Evolutionary conservation across 2,888 invertebrate species (phyloP), one percentile per base, ranked within the genome.

Genomic region (Erebia epiphron): DNA sequence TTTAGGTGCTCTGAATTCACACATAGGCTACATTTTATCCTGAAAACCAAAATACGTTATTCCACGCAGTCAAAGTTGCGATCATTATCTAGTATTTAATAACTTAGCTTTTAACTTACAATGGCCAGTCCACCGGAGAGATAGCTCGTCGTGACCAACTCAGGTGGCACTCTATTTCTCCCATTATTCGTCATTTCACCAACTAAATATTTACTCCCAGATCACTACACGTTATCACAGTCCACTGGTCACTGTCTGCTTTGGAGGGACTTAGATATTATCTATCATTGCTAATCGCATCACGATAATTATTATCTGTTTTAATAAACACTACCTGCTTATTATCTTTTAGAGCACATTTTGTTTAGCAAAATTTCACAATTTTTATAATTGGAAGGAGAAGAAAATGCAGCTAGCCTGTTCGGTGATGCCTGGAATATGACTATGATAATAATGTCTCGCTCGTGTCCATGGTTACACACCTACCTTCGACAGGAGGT

Each of bases 281-380:
- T 46, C 46, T 46, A 46, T 46, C 46, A 46, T 46, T 46, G 11
- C 46, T 46, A 89, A 87, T 90, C 88, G 82, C 78, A 79, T 77
- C 82, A 78, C 83, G 90, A 90, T 90, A 90, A 90, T 89, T 88
- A 86, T 88, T 89, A 90, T 90, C 90, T 82, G 76, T 80, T 85
- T 82, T 87, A 87, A 85, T 85, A 80, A 74, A 75, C 76, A 76
- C 35, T 35, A 35, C 35, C 35, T 7, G 7, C 35, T 68, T 74
- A 75, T 80, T 85, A 86, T 86, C 85, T 71, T 43, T 70, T 68
- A 43, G 62, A 71, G 68, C 57, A 68, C 54, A 41, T 74, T 65
- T 18, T 14, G 2, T 13, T 26, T 7, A 13, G 26, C 18, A 21
- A 26, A 21, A 21, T 21, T 50, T 63, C 13, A 46, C 4, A 49